Base-by-base conservation (phyloP, 2,888 invertebrate genomes). In the Imbricaverruca yamaguchii region DNA sequence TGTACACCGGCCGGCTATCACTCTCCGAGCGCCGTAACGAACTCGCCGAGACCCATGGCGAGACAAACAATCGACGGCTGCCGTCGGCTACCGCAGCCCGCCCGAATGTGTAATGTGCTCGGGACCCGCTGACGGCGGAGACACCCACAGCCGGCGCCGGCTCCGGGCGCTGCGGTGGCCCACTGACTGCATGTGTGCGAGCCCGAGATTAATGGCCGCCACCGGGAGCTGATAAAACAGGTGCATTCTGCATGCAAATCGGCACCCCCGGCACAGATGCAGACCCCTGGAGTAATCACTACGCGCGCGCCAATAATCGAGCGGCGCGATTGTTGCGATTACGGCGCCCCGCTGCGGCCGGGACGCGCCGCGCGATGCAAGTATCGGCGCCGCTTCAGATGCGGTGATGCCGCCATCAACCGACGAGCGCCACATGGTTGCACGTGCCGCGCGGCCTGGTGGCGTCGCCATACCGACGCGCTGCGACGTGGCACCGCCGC, bases 231-330 rank as follows among this genome's bases (percentile, higher is more conserved):
- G 74, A 74, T 74, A 74, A 74, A 74, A 53, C 53, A 74, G 25
- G 21, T 53, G 39, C 53, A 74, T 39, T 74, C 74, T 74, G 74
- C 74, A 74, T 74, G 53, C 74, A 74, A 74, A 74, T 74, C 65
- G 39, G 59, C 59, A 13, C 12, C 4, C 59, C 59, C 2, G 74
- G 53, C 23, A 53, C 74, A 74, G 74, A 74, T 74, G 53, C 53
- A 74, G 74, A 53, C 74, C 53, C 53, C 74, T 18, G 74, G 74
- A 53, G 74, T 74, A 74, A 74, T 74, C 74, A 74, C 23, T 53
- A 13, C 25, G 74, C 13, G 53, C 59, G 59, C 59, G 53, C 74
- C 74, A 53, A 74, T 53, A 53, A 53, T 53, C 74, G 74, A 74
- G 53, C 53, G 53, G 53, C 53, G 25, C 53, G 74, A 74, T 74